Evolutionary conservation across 2,888 invertebrate genomes (phyloP).

Genomic region (Xestia c-nigrum): DNA sequence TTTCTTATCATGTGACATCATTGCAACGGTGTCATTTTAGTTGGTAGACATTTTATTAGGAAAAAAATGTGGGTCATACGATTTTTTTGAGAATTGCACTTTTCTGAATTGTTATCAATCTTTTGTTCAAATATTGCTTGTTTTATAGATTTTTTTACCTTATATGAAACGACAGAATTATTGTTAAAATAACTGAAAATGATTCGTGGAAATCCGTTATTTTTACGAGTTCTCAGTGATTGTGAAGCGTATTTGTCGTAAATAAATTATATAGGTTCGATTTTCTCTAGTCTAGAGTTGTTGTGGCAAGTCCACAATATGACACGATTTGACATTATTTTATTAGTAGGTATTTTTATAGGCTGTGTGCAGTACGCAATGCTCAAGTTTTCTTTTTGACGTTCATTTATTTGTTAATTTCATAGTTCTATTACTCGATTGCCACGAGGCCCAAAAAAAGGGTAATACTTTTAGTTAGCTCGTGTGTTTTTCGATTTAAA

Average conservation of each 20-base stretch:
- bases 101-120: conserved; percentile 24
- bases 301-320: background rate
- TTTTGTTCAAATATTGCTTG: background rate
- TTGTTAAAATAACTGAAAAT: background rate
- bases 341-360: background rate
- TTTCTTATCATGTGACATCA: conserved; percentile 42
- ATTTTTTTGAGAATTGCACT: conserved; percentile 57
- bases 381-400: background rate
- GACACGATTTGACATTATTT: background rate
- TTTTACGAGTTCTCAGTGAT: background rate
- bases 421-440: background rate
- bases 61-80: conserved; percentile 8
- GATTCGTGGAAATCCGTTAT: background rate
- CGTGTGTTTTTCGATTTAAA: background rate
- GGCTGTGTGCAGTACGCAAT: background rate
- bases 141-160: conserved; percentile 2
- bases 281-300: background rate
- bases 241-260: background rate
- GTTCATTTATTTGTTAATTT: background rate
- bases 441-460: background rate
- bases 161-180: background rate
- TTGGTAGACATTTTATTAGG: background rate
- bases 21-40: conserved; percentile 6
- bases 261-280: background rate
- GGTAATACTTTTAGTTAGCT: background rate